Evolutionary conservation across 1,140 invertebrate species (phyloP).

Genomic region (Steinernema khuongi): DNA sequence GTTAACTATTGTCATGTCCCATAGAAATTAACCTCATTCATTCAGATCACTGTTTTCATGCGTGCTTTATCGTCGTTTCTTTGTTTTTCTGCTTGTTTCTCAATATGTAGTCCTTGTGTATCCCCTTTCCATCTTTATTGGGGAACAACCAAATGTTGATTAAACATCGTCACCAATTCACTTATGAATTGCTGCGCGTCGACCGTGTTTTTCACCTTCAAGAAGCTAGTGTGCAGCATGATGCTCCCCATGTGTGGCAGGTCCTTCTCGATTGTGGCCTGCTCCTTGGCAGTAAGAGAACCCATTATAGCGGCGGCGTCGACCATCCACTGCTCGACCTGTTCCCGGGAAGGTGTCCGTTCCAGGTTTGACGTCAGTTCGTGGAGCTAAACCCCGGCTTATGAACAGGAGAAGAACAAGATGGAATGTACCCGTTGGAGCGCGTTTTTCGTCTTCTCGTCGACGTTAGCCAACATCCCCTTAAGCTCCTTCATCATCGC

Average conservation of each 20-base stretch:
- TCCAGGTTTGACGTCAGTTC: background rate
- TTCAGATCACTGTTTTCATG: too few relatives aligned
- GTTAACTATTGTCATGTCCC: too few relatives aligned
- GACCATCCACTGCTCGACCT: background rate
- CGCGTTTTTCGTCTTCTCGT: background rate
- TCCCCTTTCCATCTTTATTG: too few relatives aligned
- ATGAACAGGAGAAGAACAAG: background rate
- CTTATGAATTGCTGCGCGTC: background rate
- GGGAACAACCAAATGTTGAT: constrained; percentile 2
- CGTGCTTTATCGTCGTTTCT: too few relatives aligned
- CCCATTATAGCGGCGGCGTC: background rate
- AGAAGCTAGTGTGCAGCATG: background rate
- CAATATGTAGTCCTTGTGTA: too few relatives aligned
- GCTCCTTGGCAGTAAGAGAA: background rate
- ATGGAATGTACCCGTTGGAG: background rate
- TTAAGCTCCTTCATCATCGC: background rate
- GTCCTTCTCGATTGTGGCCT: background rate
- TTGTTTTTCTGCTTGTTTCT: too few relatives aligned
- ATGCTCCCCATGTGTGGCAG: background rate
- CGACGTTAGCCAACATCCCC: background rate
- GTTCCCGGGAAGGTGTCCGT: background rate
- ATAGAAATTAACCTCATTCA: too few relatives aligned
- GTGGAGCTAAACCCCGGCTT: background rate
- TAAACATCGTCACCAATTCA: background rate
- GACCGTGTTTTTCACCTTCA: background rate